Conservation (phyloP, 2,113 vertebrate species). For the Campylorhamphus procurvoides region DNA sequence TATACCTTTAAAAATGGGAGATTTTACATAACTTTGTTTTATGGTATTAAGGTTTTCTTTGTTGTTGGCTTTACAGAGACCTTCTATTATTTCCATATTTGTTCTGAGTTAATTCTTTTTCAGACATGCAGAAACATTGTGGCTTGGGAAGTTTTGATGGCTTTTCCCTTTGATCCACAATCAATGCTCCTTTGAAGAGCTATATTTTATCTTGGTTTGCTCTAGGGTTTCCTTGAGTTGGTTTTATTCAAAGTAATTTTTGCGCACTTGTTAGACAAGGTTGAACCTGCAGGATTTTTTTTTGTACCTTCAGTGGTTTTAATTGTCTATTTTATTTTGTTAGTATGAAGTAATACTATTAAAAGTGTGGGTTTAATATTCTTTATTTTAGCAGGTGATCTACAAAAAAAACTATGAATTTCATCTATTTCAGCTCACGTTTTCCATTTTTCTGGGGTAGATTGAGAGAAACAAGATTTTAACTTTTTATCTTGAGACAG, state of each 20-base stretch:
- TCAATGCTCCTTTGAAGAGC: conserved; percentile 72
- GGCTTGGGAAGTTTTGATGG: conserved; percentile 70
- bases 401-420: neutral
- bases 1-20: conserved; percentile 68
- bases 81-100: conserved; percentile 76
- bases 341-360: neutral
- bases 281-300: neutral
- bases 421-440: neutral
- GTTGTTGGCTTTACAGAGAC: conserved; percentile 75
- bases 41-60: conserved; percentile 76
- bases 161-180: conserved; percentile 68
- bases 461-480: neutral
- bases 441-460: neutral
- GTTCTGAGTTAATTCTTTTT: conserved; percentile 73
- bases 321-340: conserved; percentile 1
- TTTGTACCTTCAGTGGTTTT: neutral
- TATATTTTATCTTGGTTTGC: conserved; percentile 57
- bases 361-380: neutral
- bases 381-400: neutral
- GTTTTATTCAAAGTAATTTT: conserved; percentile 66
- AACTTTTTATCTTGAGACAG: neutral
- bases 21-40: conserved; percentile 77
- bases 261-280: conserved; percentile 37
- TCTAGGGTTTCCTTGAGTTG: conserved; percentile 49
- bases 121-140: conserved; percentile 66